These are phyloP conservation scores for Embidobia sp. DNA, from an alignment of 2,888 invertebrate genomes.

Conservation along the genomic window DNA sequence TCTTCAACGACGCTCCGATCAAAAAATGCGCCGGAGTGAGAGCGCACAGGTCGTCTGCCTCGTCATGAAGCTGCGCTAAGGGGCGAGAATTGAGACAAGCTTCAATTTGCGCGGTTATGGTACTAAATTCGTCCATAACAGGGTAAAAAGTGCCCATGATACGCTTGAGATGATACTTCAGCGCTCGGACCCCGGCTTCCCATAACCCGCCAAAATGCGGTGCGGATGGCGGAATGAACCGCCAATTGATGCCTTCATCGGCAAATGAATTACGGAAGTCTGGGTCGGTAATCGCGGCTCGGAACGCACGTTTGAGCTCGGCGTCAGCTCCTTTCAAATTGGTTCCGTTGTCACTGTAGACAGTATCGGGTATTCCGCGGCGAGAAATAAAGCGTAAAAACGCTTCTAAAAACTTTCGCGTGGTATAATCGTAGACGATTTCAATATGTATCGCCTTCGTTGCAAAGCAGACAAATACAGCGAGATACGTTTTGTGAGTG, in stretches of 20 bases:
- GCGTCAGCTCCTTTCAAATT: neutral
- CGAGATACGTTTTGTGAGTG: conserved; percentile 2
- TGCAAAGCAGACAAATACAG: conserved; percentile 1
- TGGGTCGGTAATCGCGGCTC: neutral
- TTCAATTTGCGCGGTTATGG: neutral
- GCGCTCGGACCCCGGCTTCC: neutral
- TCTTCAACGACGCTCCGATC: no score
- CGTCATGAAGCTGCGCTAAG: no score
- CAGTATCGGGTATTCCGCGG: neutral
- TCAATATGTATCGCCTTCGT: conserved; percentile 8
- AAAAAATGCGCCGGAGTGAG: no score
- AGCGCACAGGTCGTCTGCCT: no score
- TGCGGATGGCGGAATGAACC: neutral
- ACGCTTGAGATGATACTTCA: neutral
- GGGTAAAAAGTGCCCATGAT: neutral
- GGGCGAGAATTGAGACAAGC: neutral
- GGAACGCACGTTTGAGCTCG: neutral
- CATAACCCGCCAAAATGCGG: neutral
- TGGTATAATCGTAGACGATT: neutral
- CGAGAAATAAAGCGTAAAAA: neutral
- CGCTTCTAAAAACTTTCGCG: neutral
- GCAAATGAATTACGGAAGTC: neutral
- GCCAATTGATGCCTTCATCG: neutral
- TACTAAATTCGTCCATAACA: neutral
- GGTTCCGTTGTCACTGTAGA: conserved; percentile 3